Base-by-base conservation (phyloP, 2,888 invertebrate genomes). In the Globia sparganii region DNA sequence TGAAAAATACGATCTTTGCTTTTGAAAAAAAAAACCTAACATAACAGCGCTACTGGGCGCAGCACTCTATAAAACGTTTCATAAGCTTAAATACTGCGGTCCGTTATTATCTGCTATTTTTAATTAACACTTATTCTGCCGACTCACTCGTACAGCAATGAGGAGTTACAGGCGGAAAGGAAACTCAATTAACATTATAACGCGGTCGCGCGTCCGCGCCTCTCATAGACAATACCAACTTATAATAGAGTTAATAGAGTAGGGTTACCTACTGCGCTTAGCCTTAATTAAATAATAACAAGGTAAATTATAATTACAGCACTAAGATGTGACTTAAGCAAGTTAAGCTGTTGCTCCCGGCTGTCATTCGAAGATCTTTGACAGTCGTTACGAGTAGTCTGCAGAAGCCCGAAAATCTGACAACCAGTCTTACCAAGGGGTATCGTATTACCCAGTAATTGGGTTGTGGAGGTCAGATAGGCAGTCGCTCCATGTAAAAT, bases 161-260 rank as follows among this genome's bases (percentile, higher is more conserved):
- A 77, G 78, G 83, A 85, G 83, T 86, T 83, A 78, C 81, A 88
- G 87, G 91, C 88, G 91, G 91, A 92, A 92, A 93, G 92, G 92
- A 93, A 94, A 94, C 92, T 92, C 90, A 92, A 94, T 94, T 93
- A 93, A 86, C 91, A 92, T 94, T 90, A 91, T 89, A 92, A 91
- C 90, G 89, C 90, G 89, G 88, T 85, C 86, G 89, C 76, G 72
- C 66, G n/a, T n/a, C 68, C 31, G 86, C 79, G 81, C 83, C 78
- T 77, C 85, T 81, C 80, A 79, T 66, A 67, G 78, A 80, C 73
- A 75, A 78, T 81, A 77, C 68, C 37, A 70, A 86, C 74, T 80
- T 82, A 43, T 82, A 43, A 81, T 81, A 84, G 86, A 77, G 61
- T 74, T 86, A 87, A 78, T 83, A 74, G 72, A 61, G 31, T 62